Conservation (phyloP, 2,113 vertebrate species). For the Condylura cristata region DNA sequence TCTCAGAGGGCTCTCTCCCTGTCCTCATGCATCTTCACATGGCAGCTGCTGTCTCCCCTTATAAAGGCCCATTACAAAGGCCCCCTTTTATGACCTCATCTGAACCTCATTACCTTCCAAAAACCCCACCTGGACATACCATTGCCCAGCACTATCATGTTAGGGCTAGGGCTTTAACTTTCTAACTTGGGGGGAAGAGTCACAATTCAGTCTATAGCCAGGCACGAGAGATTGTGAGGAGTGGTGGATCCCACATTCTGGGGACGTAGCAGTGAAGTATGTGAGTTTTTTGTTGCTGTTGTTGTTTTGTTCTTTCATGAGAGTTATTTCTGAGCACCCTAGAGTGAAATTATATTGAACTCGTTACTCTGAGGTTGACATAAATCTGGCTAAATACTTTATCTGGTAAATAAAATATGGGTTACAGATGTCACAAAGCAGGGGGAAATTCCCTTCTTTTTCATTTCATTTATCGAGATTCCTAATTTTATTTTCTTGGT, state of each 20-base stretch:
- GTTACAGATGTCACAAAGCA: constrained; percentile 36
- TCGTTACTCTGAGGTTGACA: constrained; percentile 37
- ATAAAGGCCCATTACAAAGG: background rate
- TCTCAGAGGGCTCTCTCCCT: background rate
- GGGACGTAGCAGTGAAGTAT: background rate
- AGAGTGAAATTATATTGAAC: background rate
- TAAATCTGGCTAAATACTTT: constrained; percentile 33
- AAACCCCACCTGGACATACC: background rate
- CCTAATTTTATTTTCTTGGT: constrained; percentile 38
- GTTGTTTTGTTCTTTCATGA: background rate
- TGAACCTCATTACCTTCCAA: background rate
- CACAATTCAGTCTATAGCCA: background rate
- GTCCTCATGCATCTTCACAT: background rate
- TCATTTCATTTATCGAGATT: constrained; percentile 46
- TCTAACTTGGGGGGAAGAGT: background rate
- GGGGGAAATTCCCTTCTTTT: background rate
- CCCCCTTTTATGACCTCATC: background rate
- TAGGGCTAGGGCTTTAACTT: background rate
- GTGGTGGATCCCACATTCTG: background rate
- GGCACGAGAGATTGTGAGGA: background rate
- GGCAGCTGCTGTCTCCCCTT: background rate
- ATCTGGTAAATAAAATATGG: constrained; percentile 40
- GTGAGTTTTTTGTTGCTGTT: background rate
- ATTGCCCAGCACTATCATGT: background rate
- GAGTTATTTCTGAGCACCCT: background rate